Evolutionary conservation across 2,797 vertebrate genomes (phyloP).

Genomic region (Myotis myotis): DNA sequence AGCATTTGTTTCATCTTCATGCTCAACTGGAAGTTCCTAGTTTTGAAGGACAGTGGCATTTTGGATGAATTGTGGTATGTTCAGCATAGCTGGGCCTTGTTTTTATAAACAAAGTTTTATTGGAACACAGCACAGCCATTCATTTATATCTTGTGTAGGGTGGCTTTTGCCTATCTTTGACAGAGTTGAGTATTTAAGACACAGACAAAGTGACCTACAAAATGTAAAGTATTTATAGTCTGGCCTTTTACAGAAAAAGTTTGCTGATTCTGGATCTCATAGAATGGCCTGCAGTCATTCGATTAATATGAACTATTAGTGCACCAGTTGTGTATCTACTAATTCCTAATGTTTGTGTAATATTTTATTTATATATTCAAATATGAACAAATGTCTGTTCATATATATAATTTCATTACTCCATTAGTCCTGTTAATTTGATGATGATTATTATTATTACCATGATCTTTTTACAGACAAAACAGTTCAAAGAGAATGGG

Average conservation of each 20-base stretch:
- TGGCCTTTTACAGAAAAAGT: neutral
- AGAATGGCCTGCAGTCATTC: neutral
- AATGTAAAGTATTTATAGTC: neutral
- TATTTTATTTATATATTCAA: neutral
- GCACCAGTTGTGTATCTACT: neutral
- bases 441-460: neutral
- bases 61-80: neutral
- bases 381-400: neutral
- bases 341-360: neutral
- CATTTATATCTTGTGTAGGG: neutral
- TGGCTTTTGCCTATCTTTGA: neutral
- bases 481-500: neutral
- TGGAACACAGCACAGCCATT: neutral
- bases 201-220: neutral
- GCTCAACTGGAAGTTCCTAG: neutral
- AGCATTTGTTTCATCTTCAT: neutral
- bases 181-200: neutral
- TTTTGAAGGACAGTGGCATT: neutral
- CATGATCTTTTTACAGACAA: neutral
- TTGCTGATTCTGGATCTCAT: neutral
- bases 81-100: neutral
- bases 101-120: neutral
- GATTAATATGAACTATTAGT: neutral
- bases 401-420: neutral
- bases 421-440: neutral